Base-by-base conservation (phyloP, 2,888 invertebrate species). In the Drosophila peninsularis region DNA sequence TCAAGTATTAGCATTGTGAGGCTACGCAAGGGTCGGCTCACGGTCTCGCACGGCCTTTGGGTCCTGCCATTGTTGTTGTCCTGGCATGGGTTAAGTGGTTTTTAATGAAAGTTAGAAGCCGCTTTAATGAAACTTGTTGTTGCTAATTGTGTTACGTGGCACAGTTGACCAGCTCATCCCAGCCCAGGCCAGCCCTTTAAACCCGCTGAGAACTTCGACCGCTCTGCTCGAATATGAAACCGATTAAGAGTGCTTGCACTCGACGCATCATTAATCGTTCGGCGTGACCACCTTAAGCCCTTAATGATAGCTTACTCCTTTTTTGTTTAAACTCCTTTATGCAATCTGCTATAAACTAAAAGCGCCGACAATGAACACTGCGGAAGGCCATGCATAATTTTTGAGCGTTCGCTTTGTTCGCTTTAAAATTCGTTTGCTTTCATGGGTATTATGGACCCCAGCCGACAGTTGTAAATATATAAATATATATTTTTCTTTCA, bases 101-200 rank as follows among this genome's bases (percentile, higher is more conserved):
- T 87, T 87, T 87, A 87, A 87, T 87, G 89, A 87, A 87, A 87
- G 89, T 87, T 87, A 79, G 79, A 88, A 86, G 85, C 78, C 89
- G 85, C 64, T 89, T 82, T 78, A 82, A 88, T 83, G 87, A 84
- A 83, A 88, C 87, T 84, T 86, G 81, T 86, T 86, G 81, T 83
- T 80, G 81, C 68, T 78, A 83, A 83, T 88, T 83, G 78, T 71
- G 87, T 66, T 82, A 83, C 64, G 63, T 39, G 63, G 42, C 53
- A 58, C 81, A 81, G 74, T 63, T 66, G 74, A 64, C 74, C 72
- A 53, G 63, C 57, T 56, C 37, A 13, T 37, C 17, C 30, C 32
- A 5, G 11, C 14, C 24, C 44, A 24, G n/a, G 39, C 3, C 9
- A 52, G 30, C 19, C 32, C 37, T 76, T 74, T 74, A 76, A 73